A percentile compares a stretch with the other conserved stretches of the same genome.
Evolutionary conservation across 1,140 invertebrate species (phyloP).

Genomic region (Drosophila teissieri): DNA sequence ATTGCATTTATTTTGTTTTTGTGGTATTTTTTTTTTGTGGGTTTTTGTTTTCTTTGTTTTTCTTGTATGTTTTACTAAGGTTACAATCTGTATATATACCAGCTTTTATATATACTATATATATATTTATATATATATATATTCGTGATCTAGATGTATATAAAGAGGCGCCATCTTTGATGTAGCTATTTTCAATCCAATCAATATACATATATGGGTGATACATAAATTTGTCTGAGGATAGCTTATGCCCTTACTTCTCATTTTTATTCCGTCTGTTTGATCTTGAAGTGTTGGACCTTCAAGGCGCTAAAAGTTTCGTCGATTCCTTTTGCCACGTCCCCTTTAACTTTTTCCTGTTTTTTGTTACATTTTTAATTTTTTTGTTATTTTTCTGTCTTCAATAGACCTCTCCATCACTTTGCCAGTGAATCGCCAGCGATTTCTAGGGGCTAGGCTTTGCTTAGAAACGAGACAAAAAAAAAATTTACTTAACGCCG

Average conservation of each 20-base stretch:
- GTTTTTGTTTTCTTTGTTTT: constrained; percentile 11
- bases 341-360: constrained; percentile 2
- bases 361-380: neutral
- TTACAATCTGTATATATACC: constrained; percentile 56
- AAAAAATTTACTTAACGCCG: constrained; percentile 1
- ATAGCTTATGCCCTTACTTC: neutral
- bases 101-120: constrained; percentile 27
- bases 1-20: constrained; percentile 45
- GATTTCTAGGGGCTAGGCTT: constrained; percentile 10
- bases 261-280: neutral
- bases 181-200: constrained; percentile 62
- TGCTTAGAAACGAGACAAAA: constrained; percentile 13
- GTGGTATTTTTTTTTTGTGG: constrained; percentile 25
- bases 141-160: constrained; percentile 44
- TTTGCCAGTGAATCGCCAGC: constrained; percentile 1
- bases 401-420: neutral
- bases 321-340: constrained; percentile 2
- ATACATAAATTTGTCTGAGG: constrained; percentile 13
- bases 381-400: neutral
- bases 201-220: constrained; percentile 43
- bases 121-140: constrained; percentile 27
- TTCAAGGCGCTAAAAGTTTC: constrained; percentile 4
- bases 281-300: neutral
- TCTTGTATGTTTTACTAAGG: constrained; percentile 45
- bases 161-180: constrained; percentile 74